Conservation (phyloP, 2,113 vertebrate genomes). For the Istiophorus platypterus region DNA sequence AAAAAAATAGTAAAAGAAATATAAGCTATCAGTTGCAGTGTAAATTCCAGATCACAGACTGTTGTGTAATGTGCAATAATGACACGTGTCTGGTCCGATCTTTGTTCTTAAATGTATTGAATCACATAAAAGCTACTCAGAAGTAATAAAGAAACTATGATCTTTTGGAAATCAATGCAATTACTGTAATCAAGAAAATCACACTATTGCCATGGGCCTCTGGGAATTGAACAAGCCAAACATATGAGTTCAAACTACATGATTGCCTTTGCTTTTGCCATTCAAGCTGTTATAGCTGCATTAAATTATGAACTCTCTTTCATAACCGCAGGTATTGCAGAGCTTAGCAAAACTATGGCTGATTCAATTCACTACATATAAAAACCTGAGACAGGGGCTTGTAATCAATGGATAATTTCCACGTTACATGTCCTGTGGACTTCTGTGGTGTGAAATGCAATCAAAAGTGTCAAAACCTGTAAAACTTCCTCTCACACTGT, state of each 20-base stretch:
- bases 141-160: conserved; percentile 62
- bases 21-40: background rate
- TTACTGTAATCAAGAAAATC: conserved; percentile 74
- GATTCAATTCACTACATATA: conserved; percentile 74
- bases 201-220: conserved; percentile 55
- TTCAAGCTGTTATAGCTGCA: conserved; percentile 69
- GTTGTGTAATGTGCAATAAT: conserved; percentile 55
- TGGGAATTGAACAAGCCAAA: conserved; percentile 63
- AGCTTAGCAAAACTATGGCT: conserved; percentile 62
- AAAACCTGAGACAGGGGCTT: conserved; percentile 59
- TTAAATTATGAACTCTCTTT: conserved; percentile 70
- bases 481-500: conserved; percentile 61
- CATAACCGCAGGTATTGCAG: conserved; percentile 75
- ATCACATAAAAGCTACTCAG: conserved; percentile 39
- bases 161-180: conserved; percentile 70
- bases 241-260: conserved; percentile 52
- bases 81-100: conserved; percentile 46
- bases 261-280: conserved; percentile 72
- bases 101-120: conserved; percentile 51
- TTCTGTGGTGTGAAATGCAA: conserved; percentile 72
- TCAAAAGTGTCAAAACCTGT: conserved; percentile 78
- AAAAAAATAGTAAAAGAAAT: background rate
- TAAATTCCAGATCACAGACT: conserved; percentile 20
- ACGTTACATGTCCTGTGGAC: conserved; percentile 70
- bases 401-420: conserved; percentile 81